Evolutionary conservation across 2,888 invertebrate genomes (phyloP), one percentile per base, ranked within the genome.

Genomic region (Tolmerus cingulatus): DNA sequence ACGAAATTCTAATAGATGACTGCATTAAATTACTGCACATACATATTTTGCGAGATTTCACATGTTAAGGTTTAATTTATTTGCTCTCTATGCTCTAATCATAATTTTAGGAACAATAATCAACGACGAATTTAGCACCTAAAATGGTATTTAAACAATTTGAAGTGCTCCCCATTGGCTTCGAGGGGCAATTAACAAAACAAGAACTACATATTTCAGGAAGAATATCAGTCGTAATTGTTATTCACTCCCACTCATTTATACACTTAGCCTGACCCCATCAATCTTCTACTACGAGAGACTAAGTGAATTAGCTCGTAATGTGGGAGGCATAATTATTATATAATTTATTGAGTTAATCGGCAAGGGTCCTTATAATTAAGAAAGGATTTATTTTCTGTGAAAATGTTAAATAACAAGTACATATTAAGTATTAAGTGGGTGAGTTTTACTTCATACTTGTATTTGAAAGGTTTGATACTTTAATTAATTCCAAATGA

Each of bases 341-440:
- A 27, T 19, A 27, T 27, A 66, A 66, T 66, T 66, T 66, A 66
- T 66, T 19, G 66, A 66, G 66, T 23, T 66, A 66, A 66, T 66
- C 23, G 66, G 12, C 66, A 23, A 8, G 12, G 27, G 66, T 66
- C 66, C 3, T 27, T 66, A 66, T 23, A 23, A n/a, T 66, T 66
- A 19, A 27, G 27, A 27, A 27, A 23, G 66, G 19, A 66, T 27
- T 66, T 66, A 66, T 9, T 23, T 66, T 66, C 4, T 23, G n/a
- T 27, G 90, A 51, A 46, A 43, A 51, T n/a, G n/a, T 51, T 51
- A 51, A 51, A 16, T 51, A 5, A 51, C 16, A 51, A 2, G 16
- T 34, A n/a, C n/a, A n/a, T n/a, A 34, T 34, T 30, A 30, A n/a
- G n/a, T 16, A 46, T 16, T 46, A 46, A 46, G 16, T 51, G 51